Conservation (phyloP, 2,113 vertebrate species). For the Scatophagus argus region DNA sequence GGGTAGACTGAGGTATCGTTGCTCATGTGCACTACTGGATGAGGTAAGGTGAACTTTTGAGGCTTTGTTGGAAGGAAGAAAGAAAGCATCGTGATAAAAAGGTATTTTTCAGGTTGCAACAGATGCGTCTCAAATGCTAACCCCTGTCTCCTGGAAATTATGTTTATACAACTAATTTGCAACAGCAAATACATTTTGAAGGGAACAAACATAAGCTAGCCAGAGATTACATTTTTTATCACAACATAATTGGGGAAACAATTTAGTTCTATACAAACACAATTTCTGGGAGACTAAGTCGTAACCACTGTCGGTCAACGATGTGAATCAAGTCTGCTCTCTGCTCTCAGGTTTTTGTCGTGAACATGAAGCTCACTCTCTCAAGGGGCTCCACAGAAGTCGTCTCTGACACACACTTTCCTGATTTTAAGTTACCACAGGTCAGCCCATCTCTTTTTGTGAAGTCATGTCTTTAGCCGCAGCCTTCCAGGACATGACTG, state of each 20-base stretch:
- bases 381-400: constrained; percentile 4
- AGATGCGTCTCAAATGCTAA: constrained; percentile 4
- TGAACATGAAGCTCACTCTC: constrained; percentile 1
- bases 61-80: background rate
- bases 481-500: constrained; percentile 28
- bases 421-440: constrained; percentile 39
- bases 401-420: constrained; percentile 13
- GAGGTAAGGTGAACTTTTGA: background rate
- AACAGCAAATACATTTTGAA: background rate
- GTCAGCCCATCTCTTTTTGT: constrained; percentile 44
- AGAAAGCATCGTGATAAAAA: constrained; percentile 4
- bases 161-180: background rate
- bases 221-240: background rate
- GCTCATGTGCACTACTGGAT: background rate
- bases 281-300: background rate
- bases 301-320: background rate
- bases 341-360: constrained; percentile 3
- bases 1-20: background rate
- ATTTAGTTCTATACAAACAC: background rate
- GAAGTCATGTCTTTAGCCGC: constrained; percentile 45
- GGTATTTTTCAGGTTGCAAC: background rate
- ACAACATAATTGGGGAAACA: background rate
- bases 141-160: background rate
- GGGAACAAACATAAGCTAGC: background rate
- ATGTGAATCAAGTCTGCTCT: background rate